Evolutionary conservation across 2,797 vertebrate genomes (phyloP).

Genomic region (Danio tinwini): DNA sequence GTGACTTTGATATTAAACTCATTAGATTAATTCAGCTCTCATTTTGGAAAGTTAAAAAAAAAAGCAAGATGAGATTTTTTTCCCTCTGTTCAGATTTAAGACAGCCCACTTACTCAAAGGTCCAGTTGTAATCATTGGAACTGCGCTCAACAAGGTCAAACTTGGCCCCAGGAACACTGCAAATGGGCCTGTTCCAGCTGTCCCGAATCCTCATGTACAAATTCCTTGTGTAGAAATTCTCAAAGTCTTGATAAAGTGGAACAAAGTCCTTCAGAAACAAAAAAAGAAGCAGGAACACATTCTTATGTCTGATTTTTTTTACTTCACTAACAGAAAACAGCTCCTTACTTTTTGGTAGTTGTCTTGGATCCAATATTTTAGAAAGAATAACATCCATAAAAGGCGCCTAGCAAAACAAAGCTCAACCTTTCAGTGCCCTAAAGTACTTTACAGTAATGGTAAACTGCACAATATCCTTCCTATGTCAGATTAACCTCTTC

Average conservation of each 20-base stretch:
- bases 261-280: constrained; percentile 86
- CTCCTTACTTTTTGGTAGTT: neutral
- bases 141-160: constrained; percentile 88
- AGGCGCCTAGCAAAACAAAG: constrained; percentile 17
- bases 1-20: constrained; percentile 8
- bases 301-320: neutral
- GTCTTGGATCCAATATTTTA: neutral
- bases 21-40: neutral
- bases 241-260: constrained; percentile 94
- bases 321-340: neutral
- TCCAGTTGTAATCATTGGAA: constrained; percentile 93
- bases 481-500: constrained; percentile 32
- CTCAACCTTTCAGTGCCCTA: constrained; percentile 22
- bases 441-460: constrained; percentile 24
- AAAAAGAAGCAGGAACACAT: neutral
- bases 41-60: constrained; percentile 9
- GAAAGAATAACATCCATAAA: constrained; percentile 15
- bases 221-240: constrained; percentile 94
- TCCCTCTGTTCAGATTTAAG: neutral
- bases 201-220: constrained; percentile 94
- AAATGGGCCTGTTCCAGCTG: constrained; percentile 92
- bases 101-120: constrained; percentile 85
- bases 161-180: constrained; percentile 89
- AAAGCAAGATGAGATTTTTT: neutral
- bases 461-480: constrained; percentile 57